Conservation (phyloP, 1,140 invertebrate genomes). For the Brachionus paranguensis region DNA sequence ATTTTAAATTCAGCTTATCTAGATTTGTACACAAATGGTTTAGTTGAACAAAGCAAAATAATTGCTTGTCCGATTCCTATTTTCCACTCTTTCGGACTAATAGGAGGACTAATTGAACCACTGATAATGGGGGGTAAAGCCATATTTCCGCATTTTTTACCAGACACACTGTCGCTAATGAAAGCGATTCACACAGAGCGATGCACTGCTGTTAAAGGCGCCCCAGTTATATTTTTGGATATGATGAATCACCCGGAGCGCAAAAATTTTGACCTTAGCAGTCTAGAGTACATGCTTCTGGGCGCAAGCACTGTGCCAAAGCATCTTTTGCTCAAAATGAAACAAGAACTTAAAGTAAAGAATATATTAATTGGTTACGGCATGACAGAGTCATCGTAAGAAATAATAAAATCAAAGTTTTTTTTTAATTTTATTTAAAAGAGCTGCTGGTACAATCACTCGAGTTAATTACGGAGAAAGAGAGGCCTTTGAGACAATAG, state of each 20-base stretch:
- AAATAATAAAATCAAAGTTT: background rate
- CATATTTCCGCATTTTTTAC: background rate
- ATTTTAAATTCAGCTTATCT: conserved; percentile 1
- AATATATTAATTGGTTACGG: conserved; percentile 1
- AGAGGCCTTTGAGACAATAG: background rate
- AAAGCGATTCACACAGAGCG: conserved; percentile 9
- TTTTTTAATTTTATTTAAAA: background rate
- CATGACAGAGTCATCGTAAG: conserved; percentile 7
- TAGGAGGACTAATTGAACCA: background rate
- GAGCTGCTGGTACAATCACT: conserved; percentile 1
- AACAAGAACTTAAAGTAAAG: background rate
- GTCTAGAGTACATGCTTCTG: background rate
- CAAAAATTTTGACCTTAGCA: conserved; percentile 1
- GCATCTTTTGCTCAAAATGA: background rate
- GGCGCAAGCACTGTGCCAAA: background rate
- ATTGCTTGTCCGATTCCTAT: conserved; percentile 11
- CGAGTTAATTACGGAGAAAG: background rate
- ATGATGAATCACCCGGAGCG: conserved; percentile 1
- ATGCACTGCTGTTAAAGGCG: conserved; percentile 26
- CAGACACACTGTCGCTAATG: background rate
- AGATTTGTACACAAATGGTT: background rate
- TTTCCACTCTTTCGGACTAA: background rate
- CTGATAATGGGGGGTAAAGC: conserved; percentile 56
- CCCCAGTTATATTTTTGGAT: conserved; percentile 58
- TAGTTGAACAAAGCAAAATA: background rate